A percentile compares a stretch with the other conserved stretches of the same genome.
phyloP scores from a whole-genome alignment of 2,888 invertebrate genomes.

The Latheticus oryzae region DNA sequence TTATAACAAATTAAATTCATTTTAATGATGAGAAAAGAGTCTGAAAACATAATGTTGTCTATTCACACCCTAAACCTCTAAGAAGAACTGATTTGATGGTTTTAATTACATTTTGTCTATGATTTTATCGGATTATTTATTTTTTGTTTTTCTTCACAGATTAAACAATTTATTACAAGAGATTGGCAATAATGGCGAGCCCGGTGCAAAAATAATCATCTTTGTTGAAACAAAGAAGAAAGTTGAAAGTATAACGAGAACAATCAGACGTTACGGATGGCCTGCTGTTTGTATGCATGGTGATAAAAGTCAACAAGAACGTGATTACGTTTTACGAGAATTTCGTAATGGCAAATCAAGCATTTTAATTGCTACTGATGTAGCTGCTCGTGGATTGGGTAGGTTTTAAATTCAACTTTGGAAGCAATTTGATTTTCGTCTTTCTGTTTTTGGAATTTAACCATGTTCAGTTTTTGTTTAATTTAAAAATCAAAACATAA shows the following conservation, averaged over 20 bases:
- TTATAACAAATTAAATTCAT: background rate
- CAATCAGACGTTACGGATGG: conserved; percentile 82
- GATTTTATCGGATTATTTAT: conserved; percentile 34
- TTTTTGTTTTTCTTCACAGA: conserved; percentile 64
- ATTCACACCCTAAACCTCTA: conserved; percentile 49
- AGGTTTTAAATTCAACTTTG: conserved; percentile 49
- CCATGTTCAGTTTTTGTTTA: conserved; percentile 50
- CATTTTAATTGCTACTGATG: conserved; percentile 97
- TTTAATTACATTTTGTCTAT: background rate
- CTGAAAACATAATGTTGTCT: conserved; percentile 38
- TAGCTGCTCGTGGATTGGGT: conserved; percentile 97
- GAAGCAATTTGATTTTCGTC: conserved; percentile 28
- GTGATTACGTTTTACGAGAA: conserved; percentile 91
- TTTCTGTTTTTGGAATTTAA: conserved; percentile 36
- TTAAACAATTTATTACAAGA: conserved; percentile 82
- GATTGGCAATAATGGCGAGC: conserved; percentile 82
- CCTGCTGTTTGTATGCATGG: conserved; percentile 92
- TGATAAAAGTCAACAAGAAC: conserved; percentile 94
- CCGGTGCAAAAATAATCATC: conserved; percentile 91
- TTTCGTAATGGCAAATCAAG: conserved; percentile 88
- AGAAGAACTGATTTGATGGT: conserved; percentile 54
- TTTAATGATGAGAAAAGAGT: conserved; percentile 46
- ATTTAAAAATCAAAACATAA: conserved; percentile 17
- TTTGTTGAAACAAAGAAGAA: conserved; percentile 97
- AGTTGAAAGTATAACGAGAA: conserved; percentile 80